Evolutionary conservation across 2,113 vertebrate genomes (phyloP).

Genomic region (Nansenia antarctica): DNA sequence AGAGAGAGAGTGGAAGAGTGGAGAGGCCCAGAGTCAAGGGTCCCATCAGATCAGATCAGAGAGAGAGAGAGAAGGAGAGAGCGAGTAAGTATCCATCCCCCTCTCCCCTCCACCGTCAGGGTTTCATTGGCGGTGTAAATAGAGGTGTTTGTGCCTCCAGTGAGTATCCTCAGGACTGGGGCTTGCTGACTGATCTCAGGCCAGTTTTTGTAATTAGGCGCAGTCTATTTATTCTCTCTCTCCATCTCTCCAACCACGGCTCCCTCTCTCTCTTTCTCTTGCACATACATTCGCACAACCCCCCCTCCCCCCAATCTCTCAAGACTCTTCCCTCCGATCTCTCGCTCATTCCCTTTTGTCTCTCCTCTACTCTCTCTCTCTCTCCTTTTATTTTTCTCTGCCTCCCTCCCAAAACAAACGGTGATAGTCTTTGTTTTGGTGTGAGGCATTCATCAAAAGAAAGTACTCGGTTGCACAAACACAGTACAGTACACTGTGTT

Average conservation of each 20-base stretch:
- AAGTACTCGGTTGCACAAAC: neutral
- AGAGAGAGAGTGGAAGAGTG: constrained; percentile 36
- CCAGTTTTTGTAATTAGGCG: constrained; percentile 34
- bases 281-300: too few species aligned
- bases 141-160: constrained; percentile 38
- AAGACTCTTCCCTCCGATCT: neutral
- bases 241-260: neutral
- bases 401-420: too few species aligned
- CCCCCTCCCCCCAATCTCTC: neutral
- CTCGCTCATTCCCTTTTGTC: neutral
- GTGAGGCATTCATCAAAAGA: neutral
- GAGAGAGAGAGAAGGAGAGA: constrained; percentile 26
- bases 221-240: constrained; percentile 30
- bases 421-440: neutral
- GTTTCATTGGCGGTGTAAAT: constrained; percentile 42
- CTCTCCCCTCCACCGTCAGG: constrained; percentile 8
- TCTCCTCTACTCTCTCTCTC: neutral
- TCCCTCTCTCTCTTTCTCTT: neutral
- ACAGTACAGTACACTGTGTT: constrained; percentile 1
- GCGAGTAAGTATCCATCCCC: constrained; percentile 2
- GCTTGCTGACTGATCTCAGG: constrained; percentile 46
- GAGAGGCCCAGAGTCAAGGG: neutral
- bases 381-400: neutral
- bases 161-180: constrained; percentile 19
- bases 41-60: constrained; percentile 29